Conservation (phyloP, 1,140 invertebrate genomes). For the Drosophila ambigua region DNA sequence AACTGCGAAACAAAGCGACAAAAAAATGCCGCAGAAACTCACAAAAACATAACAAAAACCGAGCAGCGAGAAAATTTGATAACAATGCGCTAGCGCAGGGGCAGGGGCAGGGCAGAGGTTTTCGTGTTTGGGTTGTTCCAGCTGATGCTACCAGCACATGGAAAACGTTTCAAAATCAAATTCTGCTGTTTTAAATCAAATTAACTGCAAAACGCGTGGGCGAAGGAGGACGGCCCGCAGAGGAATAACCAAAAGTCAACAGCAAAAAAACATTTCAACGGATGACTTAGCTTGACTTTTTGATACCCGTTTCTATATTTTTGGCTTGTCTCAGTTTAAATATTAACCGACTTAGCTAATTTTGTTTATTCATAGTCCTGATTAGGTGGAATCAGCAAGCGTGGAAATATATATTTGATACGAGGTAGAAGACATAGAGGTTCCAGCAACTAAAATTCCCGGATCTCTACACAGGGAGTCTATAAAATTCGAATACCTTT, state of each 20-base stretch:
- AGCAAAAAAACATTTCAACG: too few relatives aligned
- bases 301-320: too few relatives aligned
- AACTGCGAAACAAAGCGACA: constrained; percentile 39
- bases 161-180: constrained; percentile 46
- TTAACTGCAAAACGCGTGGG: constrained; percentile 38
- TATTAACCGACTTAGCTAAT: too few relatives aligned
- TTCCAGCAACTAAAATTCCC: too few relatives aligned
- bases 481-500: not conserved
- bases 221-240: not conserved
- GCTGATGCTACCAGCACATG: constrained; percentile 9
- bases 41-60: constrained; percentile 25
- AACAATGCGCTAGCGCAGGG: constrained; percentile 12
- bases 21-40: constrained; percentile 54
- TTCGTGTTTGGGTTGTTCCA: not conserved
- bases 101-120: not conserved
- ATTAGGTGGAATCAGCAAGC: too few relatives aligned
- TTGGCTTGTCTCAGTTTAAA: too few relatives aligned
- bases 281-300: too few relatives aligned
- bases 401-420: too few relatives aligned
- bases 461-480: too few relatives aligned
- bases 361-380: too few relatives aligned
- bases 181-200: constrained; percentile 52
- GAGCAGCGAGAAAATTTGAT: constrained; percentile 40
- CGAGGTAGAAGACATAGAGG: too few relatives aligned
- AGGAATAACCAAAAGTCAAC: constrained; percentile 1